Evolutionary conservation across 1,140 invertebrate species (phyloP).

Genomic region (Araneus ventricosus): DNA sequence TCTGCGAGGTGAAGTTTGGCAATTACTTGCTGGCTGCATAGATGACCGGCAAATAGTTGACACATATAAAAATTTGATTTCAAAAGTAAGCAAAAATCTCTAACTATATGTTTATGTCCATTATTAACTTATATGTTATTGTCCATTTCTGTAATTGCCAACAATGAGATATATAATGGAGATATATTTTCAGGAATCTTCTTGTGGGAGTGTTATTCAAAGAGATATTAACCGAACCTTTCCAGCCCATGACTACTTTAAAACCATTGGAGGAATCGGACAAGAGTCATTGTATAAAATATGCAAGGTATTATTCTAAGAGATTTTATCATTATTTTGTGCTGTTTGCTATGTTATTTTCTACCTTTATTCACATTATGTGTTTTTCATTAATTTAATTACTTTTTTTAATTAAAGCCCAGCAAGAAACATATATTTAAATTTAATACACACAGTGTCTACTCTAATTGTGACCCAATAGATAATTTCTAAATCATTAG

Average conservation of each 20-base stretch:
- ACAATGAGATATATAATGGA: background rate
- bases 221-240: constrained; percentile 98
- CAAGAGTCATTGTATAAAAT: constrained; percentile 98
- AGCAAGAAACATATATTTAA: no score
- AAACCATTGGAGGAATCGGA: constrained; percentile 92
- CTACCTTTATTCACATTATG: no score
- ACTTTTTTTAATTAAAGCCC: background rate
- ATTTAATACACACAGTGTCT: no score
- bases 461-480: no score
- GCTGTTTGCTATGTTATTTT: background rate
- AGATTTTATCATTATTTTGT: background rate
- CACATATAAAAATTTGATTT: constrained; percentile 93
- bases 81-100: constrained; percentile 85
- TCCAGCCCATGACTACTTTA: constrained; percentile 98
- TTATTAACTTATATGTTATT: background rate
- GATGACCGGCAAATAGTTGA: constrained; percentile 92
- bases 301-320: constrained; percentile 85
- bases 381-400: background rate
- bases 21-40: constrained; percentile 92
- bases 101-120: background rate
- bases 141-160: no score
- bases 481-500: no score
- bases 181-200: constrained; percentile 85
- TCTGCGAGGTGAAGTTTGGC: constrained; percentile 98
- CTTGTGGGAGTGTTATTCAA: constrained; percentile 94